Percentiles rank a stretch among this genome's conserved stretches.
phyloP scores from a whole-genome alignment of 1,140 invertebrate species.

The Drosophila paulistorum region DNA sequence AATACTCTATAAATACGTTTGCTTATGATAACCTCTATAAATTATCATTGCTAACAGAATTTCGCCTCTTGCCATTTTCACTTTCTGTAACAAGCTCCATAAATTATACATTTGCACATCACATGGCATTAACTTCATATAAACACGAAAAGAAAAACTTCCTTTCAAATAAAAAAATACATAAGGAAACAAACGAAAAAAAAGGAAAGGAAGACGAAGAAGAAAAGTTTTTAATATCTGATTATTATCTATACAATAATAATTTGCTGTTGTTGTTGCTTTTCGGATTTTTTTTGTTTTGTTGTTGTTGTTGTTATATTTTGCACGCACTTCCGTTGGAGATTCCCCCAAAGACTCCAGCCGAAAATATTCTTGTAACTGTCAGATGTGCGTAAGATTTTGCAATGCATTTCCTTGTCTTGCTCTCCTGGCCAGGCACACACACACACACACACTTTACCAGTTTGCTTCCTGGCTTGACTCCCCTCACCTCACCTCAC shows the following conservation, averaged over 20 bases:
- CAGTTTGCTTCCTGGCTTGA: neutral
- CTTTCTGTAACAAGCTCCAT: slow-evolving; percentile 45
- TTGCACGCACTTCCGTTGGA: slow-evolving; percentile 43
- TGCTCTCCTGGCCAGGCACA: neutral
- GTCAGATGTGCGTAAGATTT: slow-evolving; percentile 47
- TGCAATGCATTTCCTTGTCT: slow-evolving; percentile 58
- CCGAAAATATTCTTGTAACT: slow-evolving; percentile 26
- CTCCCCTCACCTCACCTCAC: neutral
- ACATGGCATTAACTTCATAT: slow-evolving; percentile 40
- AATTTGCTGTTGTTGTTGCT: slow-evolving; percentile 10
- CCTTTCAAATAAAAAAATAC: slow-evolving; percentile 20
- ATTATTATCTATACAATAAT: slow-evolving; percentile 69
- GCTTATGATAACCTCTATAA: slow-evolving; percentile 5
- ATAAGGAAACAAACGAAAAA: neutral
- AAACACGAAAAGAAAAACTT: slow-evolving; percentile 32
- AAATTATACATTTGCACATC: slow-evolving; percentile 67
- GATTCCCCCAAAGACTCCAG: slow-evolving; percentile 25
- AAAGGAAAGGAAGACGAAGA: slow-evolving; percentile 1
- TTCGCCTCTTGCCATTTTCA: slow-evolving; percentile 5
- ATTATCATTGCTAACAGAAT: slow-evolving; percentile 8
- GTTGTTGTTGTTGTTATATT: slow-evolving; percentile 20
- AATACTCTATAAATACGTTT: neutral
- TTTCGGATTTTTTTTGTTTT: slow-evolving; percentile 13
- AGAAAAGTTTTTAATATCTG: slow-evolving; percentile 63
- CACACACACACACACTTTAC: too few species aligned